A percentile compares a stretch with the other conserved stretches of the same genome.
These are phyloP conservation scores for Paramormyrops kingsleyae DNA, from an alignment of 2,113 vertebrate genomes.

Conservation along the genomic window DNA sequence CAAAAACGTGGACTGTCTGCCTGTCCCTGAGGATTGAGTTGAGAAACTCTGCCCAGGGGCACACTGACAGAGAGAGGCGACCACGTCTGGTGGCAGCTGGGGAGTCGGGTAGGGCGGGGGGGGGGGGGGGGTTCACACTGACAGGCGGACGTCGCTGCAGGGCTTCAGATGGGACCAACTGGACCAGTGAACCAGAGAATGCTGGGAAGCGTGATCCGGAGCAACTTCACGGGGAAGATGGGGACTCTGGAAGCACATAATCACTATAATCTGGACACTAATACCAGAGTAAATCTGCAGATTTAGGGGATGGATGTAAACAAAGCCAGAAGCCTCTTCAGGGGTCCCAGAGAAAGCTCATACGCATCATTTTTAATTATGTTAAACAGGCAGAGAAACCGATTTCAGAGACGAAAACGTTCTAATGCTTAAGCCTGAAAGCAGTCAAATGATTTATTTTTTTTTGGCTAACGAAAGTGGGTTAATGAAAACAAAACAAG, in stretches of 20 bases:
- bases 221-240: neutral
- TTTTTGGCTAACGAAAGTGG: neutral
- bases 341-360: neutral
- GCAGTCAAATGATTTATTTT: neutral
- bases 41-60: neutral
- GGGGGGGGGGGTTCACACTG: neutral
- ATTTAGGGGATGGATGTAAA: conserved; percentile 1
- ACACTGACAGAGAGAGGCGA: neutral
- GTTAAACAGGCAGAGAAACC: neutral
- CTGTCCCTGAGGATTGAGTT: neutral
- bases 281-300: neutral
- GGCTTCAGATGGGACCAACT: neutral
- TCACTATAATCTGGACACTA: neutral
- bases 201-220: neutral
- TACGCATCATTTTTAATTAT: neutral
- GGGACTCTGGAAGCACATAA: neutral
- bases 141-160: neutral
- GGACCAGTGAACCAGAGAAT: neutral
- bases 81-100: neutral
- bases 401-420: neutral
- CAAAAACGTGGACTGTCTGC: neutral
- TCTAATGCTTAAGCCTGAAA: neutral
- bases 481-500: neutral
- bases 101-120: neutral
- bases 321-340: neutral